Base-by-base conservation (phyloP, 2,888 invertebrate species). In the Epirrita christyi region DNA sequence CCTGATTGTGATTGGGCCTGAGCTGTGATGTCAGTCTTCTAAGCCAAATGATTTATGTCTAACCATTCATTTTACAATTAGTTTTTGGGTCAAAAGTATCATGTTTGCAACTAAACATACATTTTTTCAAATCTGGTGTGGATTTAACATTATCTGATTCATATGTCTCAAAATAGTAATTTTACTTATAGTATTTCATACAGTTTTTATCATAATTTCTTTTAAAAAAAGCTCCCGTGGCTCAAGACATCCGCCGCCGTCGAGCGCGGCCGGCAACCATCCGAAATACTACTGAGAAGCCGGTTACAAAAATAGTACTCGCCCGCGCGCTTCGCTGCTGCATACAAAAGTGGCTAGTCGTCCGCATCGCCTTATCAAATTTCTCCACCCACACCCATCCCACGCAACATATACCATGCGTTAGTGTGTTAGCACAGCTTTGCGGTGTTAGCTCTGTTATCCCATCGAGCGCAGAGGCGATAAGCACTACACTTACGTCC, bases 271-370 rank as follows among this genome's bases (percentile, higher is more conserved):
- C 73, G 71, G 66, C 72, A 76, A 70, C 59, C 64, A 59, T 67
- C 72, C 76, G 76, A 75, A 72, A 77, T 81, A 83, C 83, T 80
- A 81, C 80, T 74, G 74, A 74, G 52, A 55, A 80, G 76, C 75
- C 73, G 72, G 61, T 75, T 80, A 81, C 88, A 84, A 87, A 92
- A 92, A 92, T 92, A 92, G 89, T 84, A 74, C 76, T 75, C 77
- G 75, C 71, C 69, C 72, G 72, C 61, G 47, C 61, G 69, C 67
- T 59, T 72, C 66, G 76, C 45, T 76, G 82, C 76, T 86, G 87
- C 90, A 89, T 91, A 92, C 91, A 91, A 90, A 92, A 88, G 87
- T 85, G 89, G 91, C 81, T 70, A 81, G 76, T 72, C 63, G 67
- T 68, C 78, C 73, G 70, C 80, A 78, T 73, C 81, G 87, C 82